phyloP scores from a whole-genome alignment of 2,888 invertebrate genomes.

The Microplitis manilae region DNA sequence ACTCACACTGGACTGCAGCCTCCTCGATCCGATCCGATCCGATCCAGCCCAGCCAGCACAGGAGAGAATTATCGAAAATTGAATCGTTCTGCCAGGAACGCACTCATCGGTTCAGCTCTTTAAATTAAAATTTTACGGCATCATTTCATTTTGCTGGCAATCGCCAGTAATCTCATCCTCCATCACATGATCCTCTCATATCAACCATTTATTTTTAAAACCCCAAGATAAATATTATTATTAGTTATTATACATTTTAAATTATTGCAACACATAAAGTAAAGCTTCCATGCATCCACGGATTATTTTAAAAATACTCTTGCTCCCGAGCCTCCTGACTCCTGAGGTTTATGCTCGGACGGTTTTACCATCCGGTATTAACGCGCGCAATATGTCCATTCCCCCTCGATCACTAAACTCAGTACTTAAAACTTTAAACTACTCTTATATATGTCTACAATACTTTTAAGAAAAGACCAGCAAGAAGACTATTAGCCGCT shows the following conservation, averaged over 20 bases:
- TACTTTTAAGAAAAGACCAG: slow-evolving; percentile 16
- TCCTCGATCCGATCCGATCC: not conserved
- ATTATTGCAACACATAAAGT: not conserved
- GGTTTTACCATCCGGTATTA: slow-evolving; percentile 30
- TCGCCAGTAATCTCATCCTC: not conserved
- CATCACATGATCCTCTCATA: not conserved
- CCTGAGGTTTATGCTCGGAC: slow-evolving; percentile 24
- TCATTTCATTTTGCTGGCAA: not conserved
- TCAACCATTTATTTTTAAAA: not conserved
- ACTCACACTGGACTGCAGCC: no score
- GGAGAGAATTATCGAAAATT: slow-evolving; percentile 32
- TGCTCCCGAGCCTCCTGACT: slow-evolving; percentile 6
- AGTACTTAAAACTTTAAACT: not conserved
- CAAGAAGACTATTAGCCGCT: slow-evolving; percentile 57
- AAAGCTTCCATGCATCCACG: no score
- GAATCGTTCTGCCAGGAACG: slow-evolving; percentile 25
- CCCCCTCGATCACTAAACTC: slow-evolving; percentile 5
- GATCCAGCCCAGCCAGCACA: not conserved
- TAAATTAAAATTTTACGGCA: slow-evolving; percentile 26
- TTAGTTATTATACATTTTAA: not conserved
- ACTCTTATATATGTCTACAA: slow-evolving; percentile 1
- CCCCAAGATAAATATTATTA: not conserved
- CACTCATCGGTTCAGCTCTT: not conserved
- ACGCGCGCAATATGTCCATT: slow-evolving; percentile 22
- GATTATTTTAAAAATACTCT: not conserved